Conservation (phyloP, 92 coral and sea anemone genomes). For the Epizoanthus stellaris region DNA sequence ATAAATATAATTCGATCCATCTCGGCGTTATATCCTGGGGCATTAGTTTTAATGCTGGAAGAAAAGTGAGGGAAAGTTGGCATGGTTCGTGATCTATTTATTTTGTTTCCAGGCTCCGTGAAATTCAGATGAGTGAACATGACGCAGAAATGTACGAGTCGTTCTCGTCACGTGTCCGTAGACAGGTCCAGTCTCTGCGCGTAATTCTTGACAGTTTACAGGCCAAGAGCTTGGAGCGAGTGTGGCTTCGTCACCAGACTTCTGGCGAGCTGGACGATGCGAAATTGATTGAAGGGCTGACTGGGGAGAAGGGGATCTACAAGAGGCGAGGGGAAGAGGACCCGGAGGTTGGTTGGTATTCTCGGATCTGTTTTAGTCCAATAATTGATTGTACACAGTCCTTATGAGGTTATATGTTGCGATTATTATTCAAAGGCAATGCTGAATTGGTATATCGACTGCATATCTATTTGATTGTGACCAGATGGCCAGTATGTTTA, state of each 20-base stretch:
- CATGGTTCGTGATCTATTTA: too few species aligned
- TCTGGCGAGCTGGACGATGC: constrained; percentile 98
- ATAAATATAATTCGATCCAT: too few species aligned
- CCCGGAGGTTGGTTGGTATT: constrained; percentile 71
- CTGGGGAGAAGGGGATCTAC: constrained; percentile 94
- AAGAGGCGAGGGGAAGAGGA: constrained; percentile 95
- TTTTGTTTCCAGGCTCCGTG: constrained; percentile 72
- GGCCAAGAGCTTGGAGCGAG: constrained; percentile 93
- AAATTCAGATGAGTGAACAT: constrained; percentile 96
- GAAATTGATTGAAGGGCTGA: constrained; percentile 93
- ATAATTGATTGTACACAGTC: too few species aligned
- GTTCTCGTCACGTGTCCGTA: constrained; percentile 95
- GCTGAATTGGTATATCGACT: too few species aligned
- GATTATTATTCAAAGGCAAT: too few species aligned
- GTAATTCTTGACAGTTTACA: constrained; percentile 95
- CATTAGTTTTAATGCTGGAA: too few species aligned
- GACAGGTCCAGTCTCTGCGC: constrained; percentile 98
- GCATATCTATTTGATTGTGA: too few species aligned
- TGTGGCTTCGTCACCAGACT: constrained; percentile 99
- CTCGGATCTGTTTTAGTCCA: too few species aligned
- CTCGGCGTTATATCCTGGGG: too few species aligned
- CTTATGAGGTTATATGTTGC: too few species aligned
- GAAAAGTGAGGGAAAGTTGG: too few species aligned
- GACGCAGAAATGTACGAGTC: constrained; percentile 99
- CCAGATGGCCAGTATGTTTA: too few species aligned